Evolutionary conservation across 2,888 invertebrate species (phyloP), one percentile per base, ranked within the genome.

Genomic region (Plemyria rubiginata): DNA sequence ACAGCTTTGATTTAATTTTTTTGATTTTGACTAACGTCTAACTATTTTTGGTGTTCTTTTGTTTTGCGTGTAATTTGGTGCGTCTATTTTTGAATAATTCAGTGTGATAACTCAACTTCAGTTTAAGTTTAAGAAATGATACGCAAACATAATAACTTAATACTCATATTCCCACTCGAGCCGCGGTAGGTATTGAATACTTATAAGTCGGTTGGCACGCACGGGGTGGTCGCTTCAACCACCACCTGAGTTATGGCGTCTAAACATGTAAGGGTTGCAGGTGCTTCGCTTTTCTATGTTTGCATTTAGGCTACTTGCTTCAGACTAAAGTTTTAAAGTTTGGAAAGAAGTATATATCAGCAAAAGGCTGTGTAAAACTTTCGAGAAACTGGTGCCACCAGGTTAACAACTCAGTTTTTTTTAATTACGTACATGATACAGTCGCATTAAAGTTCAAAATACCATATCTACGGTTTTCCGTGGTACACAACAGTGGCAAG

Each of bases 251-350:
- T 88, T 85, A 90, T 90, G 77, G 81, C 84, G 65, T 63, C 73
- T 66, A 75, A 83, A 82, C 91, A 91, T 90, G 88, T 81, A 82
- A 87, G 82, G 83, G 80, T 77, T 81, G 79, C 78, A 81, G 84
- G 81, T 60, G 60, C 55, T 29, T 83, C 81, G 78, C 68, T 72
- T 73, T 72, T 74, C 71, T 79, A 70, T 81, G 85, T 87, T 86
- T 84, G 85, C 87, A 86, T 87, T 77, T 73, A 73, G 68, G 77
- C 68, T 62, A 52, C 45, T 61, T 68, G 16, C 9, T 6, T 29
- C 4, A 50, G 55, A 57, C 43, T 52, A n/a, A 58, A 52, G 45
- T 56, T 46, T 46, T 60, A 60, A 55, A 55, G 36, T 7, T 8
- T 32, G 9, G n/a, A 28, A 41, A 28, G 5, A 3, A 38, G 36